Conservation (phyloP, 1,140 invertebrate species). For the Calosoma granatense region DNA sequence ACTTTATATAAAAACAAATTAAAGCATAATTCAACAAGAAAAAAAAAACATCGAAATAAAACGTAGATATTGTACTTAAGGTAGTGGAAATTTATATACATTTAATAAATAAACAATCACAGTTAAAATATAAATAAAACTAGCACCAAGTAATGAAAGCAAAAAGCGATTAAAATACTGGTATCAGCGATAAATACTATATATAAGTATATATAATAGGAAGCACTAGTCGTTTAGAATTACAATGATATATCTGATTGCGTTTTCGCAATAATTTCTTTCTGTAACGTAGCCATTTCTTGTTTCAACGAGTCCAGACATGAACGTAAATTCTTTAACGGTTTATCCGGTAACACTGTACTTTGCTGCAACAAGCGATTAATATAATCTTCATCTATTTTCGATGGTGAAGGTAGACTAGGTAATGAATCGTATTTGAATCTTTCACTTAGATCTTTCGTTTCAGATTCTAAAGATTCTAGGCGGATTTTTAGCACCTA, state of each 20-base stretch:
- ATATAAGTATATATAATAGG: too few species aligned
- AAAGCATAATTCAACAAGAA: too few species aligned
- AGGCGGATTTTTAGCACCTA: background rate
- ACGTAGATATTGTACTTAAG: too few species aligned
- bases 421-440: background rate
- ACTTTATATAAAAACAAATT: too few species aligned
- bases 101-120: too few species aligned
- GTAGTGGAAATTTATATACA: too few species aligned
- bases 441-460: background rate
- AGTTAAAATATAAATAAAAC: too few species aligned
- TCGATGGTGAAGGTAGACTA: background rate
- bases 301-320: slow-evolving; percentile 9
- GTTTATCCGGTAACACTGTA: background rate
- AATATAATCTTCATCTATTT: slow-evolving; percentile 2
- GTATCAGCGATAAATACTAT: too few species aligned
- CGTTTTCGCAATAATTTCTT: background rate
- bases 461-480: background rate
- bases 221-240: background rate
- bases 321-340: background rate
- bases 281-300: slow-evolving; percentile 4
- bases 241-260: background rate
- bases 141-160: too few species aligned
- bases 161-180: too few species aligned
- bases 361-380: background rate
- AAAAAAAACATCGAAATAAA: too few species aligned